Evolutionary conservation across 92 coral and sea anemone species (phyloP).

Genomic region (Bergia sp.): DNA sequence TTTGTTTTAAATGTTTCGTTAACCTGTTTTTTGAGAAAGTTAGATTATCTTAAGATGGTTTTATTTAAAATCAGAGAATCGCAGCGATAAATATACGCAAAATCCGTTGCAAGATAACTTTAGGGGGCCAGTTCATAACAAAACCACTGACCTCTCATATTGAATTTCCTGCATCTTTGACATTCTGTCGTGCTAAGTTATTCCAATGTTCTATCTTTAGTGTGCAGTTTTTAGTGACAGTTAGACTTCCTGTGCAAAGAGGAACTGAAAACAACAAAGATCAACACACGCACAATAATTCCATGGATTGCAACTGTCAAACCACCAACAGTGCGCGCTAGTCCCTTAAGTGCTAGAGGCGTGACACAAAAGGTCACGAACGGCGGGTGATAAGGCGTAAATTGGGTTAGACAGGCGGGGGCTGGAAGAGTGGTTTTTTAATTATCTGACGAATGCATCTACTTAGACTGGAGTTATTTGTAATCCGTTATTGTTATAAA

Average conservation of each 20-base stretch:
- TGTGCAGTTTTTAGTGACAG: neutral
- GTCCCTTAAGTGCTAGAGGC: neutral
- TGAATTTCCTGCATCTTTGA: too few species aligned
- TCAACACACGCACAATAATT: neutral
- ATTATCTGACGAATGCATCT: conserved; percentile 32
- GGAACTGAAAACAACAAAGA: neutral
- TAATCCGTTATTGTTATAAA: conserved; percentile 2
- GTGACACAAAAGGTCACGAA: conserved; percentile 38
- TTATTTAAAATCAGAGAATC: too few species aligned
- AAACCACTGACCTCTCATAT: too few species aligned
- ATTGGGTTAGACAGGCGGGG: conserved; percentile 36
- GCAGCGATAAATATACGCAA: too few species aligned
- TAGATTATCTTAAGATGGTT: too few species aligned
- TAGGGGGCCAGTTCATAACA: too few species aligned
- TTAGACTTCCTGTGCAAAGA: neutral
- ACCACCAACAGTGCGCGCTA: neutral
- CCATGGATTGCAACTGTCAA: neutral
- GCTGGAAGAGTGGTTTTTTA: conserved; percentile 5
- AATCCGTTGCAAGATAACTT: too few species aligned
- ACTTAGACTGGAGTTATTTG: conserved; percentile 22
- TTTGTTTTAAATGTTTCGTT: too few species aligned
- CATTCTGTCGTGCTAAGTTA: neutral
- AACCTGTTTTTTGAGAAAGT: neutral
- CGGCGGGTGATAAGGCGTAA: neutral
- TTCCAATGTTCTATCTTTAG: neutral